Evolutionary conservation across 2,113 vertebrate species (phyloP).

Genomic region (Labeo catla): DNA sequence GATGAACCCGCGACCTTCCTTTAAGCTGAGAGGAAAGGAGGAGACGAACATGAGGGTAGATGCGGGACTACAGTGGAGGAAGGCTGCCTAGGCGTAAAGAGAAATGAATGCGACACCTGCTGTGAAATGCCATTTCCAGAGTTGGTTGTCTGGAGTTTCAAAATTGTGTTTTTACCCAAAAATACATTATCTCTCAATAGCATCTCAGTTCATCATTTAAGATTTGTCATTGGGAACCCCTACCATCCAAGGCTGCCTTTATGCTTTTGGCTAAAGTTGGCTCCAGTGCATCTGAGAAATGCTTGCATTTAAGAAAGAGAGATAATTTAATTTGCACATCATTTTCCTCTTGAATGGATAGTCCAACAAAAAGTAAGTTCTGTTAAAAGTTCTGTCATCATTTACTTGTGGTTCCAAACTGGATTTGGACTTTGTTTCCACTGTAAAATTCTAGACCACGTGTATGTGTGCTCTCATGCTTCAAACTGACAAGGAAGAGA

Average conservation of each 20-base stretch:
- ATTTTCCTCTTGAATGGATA: neutral
- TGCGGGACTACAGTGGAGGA: neutral
- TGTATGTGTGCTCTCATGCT: no score
- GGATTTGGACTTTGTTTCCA: neutral
- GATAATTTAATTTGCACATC: neutral
- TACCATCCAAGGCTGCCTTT: neutral
- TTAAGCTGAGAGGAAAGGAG: conserved; percentile 28
- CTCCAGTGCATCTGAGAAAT: neutral
- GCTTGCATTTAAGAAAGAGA: neutral
- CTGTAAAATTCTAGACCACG: no score
- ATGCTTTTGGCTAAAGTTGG: neutral
- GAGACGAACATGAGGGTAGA: neutral
- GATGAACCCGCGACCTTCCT: conserved; percentile 38
- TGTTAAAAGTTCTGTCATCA: neutral
- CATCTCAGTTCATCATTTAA: neutral
- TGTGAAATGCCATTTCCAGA: conserved; percentile 13
- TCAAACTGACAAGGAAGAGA: no score
- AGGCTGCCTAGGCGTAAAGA: neutral
- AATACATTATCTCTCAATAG: conserved; percentile 11
- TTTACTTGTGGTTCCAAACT: neutral
- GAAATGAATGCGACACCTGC: neutral
- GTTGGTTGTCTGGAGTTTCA: neutral
- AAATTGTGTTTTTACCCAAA: neutral
- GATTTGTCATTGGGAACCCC: neutral
- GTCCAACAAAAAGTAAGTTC: neutral